Percentiles rank a stretch among this genome's conserved stretches.
phyloP scores from a whole-genome alignment of 2,888 invertebrate species.

The Lithophane semibrunnea region DNA sequence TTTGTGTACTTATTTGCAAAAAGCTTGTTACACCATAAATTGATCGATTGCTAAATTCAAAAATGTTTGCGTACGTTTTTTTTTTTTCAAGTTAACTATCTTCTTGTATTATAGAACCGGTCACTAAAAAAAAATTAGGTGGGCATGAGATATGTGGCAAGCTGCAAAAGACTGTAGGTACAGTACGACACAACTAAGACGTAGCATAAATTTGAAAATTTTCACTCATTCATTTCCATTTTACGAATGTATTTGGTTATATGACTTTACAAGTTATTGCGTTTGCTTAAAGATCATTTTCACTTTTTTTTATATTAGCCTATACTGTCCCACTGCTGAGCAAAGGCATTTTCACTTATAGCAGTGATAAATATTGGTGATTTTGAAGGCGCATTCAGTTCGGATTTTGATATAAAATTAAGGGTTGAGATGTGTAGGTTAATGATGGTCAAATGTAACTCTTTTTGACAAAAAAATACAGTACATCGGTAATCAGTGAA shows the following conservation, averaged over 20 bases:
- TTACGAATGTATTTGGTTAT: too few relatives aligned
- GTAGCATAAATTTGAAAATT: too few relatives aligned
- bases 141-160: neutral
- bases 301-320: too few relatives aligned
- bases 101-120: neutral
- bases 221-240: too few relatives aligned
- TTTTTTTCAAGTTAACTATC: neutral
- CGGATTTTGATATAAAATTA: too few relatives aligned
- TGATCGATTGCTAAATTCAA: neutral
- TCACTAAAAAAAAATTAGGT: neutral
- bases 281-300: too few relatives aligned
- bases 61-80: neutral
- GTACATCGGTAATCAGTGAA: neutral
- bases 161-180: neutral
- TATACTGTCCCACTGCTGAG: too few relatives aligned
- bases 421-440: neutral
- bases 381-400: too few relatives aligned
- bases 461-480: neutral
- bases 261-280: too few relatives aligned
- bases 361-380: too few relatives aligned
- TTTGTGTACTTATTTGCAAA: slow-evolving; percentile 12
- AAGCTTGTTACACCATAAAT: neutral
- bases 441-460: neutral
- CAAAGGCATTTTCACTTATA: too few relatives aligned
- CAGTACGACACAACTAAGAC: too few relatives aligned